Conservation (phyloP, 2,797 vertebrate species). For the Rhynchotus rufescens region DNA sequence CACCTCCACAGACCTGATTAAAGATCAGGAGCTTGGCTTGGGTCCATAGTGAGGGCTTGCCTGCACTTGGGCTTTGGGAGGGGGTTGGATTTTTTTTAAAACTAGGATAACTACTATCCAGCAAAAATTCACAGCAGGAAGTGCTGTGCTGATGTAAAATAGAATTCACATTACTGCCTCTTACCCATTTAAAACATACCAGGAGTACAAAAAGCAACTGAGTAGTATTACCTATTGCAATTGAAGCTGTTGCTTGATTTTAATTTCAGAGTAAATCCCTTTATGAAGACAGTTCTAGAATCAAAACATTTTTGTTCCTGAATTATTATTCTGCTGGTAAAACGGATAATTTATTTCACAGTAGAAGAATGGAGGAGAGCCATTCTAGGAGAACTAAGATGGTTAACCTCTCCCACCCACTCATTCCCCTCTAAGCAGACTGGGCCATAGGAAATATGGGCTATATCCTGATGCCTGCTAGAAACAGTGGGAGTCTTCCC, state of each 20-base stretch:
- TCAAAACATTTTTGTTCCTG: not conserved
- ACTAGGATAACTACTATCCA: not conserved
- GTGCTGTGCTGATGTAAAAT: not conserved
- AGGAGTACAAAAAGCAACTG: not conserved
- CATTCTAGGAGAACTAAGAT: not conserved
- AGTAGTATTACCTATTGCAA: not conserved
- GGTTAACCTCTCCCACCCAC: not conserved
- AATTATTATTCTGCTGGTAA: slow-evolving; percentile 10
- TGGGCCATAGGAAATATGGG: not conserved
- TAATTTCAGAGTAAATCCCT: not conserved
- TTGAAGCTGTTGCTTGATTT: not conserved
- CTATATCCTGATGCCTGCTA: not conserved
- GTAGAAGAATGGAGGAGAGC: not conserved
- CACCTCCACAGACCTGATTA: not conserved
- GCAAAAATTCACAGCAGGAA: not conserved
- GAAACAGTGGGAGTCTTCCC: slow-evolving; percentile 49
- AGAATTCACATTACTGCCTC: not conserved
- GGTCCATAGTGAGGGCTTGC: not conserved
- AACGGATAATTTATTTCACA: not conserved
- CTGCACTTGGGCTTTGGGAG: not conserved
- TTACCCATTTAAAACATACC: not conserved
- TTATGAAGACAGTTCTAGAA: not conserved
- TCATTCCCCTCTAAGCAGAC: not conserved
- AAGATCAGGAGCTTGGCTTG: not conserved
- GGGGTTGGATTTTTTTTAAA: not conserved